Evolutionary conservation across 1,140 invertebrate species (phyloP).

Genomic region (Drosophila ironensis): DNA sequence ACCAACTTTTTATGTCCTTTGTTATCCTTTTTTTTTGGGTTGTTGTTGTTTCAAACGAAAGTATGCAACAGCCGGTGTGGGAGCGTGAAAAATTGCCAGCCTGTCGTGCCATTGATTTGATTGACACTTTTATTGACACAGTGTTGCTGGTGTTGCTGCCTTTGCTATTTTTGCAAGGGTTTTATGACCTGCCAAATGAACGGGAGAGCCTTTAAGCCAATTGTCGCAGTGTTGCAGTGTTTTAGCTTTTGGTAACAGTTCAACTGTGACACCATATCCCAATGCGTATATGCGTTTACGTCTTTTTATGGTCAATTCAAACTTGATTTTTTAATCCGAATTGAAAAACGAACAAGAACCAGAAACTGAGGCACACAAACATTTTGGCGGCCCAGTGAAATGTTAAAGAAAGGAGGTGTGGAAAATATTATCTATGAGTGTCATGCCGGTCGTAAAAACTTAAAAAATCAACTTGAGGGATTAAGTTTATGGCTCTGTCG

Average conservation of each 20-base stretch:
- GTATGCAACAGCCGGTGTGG: constrained; percentile 59
- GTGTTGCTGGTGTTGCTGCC: constrained; percentile 28
- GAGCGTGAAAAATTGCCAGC: constrained; percentile 58
- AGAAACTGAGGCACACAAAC: constrained; percentile 22
- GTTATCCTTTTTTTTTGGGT: constrained; percentile 6
- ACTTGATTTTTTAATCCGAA: constrained; percentile 40
- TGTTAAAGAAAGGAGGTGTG: too few relatives aligned
- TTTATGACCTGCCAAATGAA: constrained; percentile 63
- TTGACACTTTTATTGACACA: constrained; percentile 77
- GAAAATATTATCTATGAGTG: too few relatives aligned
- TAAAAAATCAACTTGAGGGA: too few relatives aligned
- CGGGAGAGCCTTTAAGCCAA: constrained; percentile 57
- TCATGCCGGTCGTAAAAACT: too few relatives aligned
- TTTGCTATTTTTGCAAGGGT: constrained; percentile 49
- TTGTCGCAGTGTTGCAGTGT: constrained; percentile 9
- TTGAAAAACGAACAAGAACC: constrained; percentile 7
- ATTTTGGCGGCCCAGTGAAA: not conserved
- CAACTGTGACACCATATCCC: constrained; percentile 3
- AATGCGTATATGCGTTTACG: constrained; percentile 29
- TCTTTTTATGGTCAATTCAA: constrained; percentile 26
- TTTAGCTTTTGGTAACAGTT: constrained; percentile 18
- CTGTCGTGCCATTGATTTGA: constrained; percentile 69
- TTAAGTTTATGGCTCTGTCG: too few relatives aligned
- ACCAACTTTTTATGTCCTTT: constrained; percentile 21
- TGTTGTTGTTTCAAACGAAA: constrained; percentile 18